phyloP scores from a whole-genome alignment of 53 echinoderm and acorn worm species.

The Crossaster papposus region DNA sequence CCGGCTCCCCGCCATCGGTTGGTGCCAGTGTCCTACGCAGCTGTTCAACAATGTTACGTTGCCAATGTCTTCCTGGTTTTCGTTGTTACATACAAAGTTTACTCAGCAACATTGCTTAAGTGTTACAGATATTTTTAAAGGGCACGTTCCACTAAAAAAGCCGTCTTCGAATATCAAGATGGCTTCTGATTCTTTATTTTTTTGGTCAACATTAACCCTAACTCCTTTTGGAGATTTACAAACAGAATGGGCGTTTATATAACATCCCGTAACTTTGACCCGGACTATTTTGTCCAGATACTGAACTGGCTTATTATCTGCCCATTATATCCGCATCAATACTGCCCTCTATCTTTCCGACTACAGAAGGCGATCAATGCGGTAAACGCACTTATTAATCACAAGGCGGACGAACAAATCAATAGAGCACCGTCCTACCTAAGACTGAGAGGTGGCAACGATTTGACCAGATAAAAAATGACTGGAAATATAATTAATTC shows the following conservation, averaged over 20 bases:
- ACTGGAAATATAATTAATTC: background rate
- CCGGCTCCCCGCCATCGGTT: constrained; percentile 18
- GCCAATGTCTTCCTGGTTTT: constrained; percentile 1
- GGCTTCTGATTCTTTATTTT: too few species aligned
- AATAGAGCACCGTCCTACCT: background rate
- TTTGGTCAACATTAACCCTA: too few species aligned
- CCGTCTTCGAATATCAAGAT: background rate
- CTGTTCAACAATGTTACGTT: background rate
- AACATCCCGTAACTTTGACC: background rate
- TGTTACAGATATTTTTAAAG: background rate
- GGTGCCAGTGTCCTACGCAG: constrained; percentile 32
- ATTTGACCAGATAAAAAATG: background rate
- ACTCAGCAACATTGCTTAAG: background rate
- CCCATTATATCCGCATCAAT: background rate
- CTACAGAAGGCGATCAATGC: background rate
- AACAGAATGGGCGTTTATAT: background rate
- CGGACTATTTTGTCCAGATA: too few species aligned
- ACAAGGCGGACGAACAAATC: background rate
- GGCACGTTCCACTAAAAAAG: too few species aligned
- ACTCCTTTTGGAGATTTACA: too few species aligned
- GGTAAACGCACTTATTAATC: background rate
- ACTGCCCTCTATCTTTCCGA: background rate
- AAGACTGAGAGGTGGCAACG: background rate
- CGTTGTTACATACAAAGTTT: background rate
- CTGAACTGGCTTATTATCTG: too few species aligned